Conservation (phyloP, 2,888 invertebrate species). For the Meganola albula region DNA sequence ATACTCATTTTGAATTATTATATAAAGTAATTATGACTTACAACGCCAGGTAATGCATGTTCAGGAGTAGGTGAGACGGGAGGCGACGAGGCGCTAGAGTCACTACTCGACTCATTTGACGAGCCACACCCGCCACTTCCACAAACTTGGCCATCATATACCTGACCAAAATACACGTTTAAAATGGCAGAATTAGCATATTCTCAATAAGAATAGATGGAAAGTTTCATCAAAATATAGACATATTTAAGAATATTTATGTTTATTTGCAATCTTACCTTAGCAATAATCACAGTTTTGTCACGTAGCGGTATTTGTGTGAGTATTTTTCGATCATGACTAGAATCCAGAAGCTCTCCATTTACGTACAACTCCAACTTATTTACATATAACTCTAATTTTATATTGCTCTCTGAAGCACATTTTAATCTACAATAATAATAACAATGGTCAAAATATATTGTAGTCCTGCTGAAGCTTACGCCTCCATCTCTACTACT, state of each 20-base stretch:
- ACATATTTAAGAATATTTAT: too few species aligned
- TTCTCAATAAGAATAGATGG: too few species aligned
- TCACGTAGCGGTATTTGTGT: conserved; percentile 91
- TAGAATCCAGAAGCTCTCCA: conserved; percentile 90
- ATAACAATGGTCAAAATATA: background rate
- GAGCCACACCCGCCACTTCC: conserved; percentile 71
- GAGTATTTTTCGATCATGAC: conserved; percentile 91
- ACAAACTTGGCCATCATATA: conserved; percentile 68
- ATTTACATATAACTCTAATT: conserved; percentile 93
- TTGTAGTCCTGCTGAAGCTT: too few species aligned
- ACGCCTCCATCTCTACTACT: too few species aligned
- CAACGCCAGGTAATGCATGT: conserved; percentile 93
- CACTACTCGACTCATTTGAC: conserved; percentile 91
- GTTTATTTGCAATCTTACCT: too few species aligned
- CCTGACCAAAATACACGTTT: too few species aligned
- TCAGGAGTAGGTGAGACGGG: conserved; percentile 93
- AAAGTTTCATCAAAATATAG: too few species aligned
- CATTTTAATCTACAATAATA: conserved; percentile 61
- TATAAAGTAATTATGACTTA: conserved; percentile 67
- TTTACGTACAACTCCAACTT: conserved; percentile 95
- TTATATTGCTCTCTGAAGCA: conserved; percentile 80
- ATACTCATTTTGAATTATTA: background rate
- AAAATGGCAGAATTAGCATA: too few species aligned
- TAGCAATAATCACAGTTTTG: conserved; percentile 85
- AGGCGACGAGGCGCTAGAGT: conserved; percentile 95